Base-by-base conservation (phyloP, 2,797 vertebrate species). In the Oreortyx pictus region DNA sequence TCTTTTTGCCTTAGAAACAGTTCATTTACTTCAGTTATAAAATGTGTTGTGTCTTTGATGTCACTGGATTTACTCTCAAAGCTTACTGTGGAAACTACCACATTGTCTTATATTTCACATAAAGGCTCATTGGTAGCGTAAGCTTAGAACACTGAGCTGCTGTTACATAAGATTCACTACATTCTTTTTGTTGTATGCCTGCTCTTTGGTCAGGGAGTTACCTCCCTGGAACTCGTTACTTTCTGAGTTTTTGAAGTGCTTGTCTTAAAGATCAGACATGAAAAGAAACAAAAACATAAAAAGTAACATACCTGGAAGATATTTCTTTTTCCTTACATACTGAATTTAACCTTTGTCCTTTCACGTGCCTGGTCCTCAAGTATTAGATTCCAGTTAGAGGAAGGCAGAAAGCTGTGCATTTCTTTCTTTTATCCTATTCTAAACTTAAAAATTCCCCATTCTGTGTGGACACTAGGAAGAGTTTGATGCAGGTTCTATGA, bases 1-100 rank as follows among this genome's bases (percentile, higher is more conserved):
- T 44, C 41, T 41, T 67, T 50, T 54, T 71, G 31, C 52, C 33
- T 84, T 49, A 73, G 39, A 73, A 92, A 71, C 54, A 27, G 23
- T 68, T 86, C 62, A 35, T 89, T 95, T 86, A 57, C 18, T 91
- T 87, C 54, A 57, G 10, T 82, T 88, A 67, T 46, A 88, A 79
- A 88, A 89, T 14, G 1, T 6, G 5, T 43, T 68, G 7, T 43
- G 23, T 37, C 9, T 94, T 74, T 87, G 46, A 44, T 1, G 4
- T 49, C 22, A 49, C 0, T 1, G n/a, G 41, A 41, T 71, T 80
- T 84, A 15, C 6, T 72, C 62, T 65, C 60, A 20, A 49, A 75
- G 31, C 11, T 19, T 52, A n/a, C 10, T 1, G 0, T 67, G 43
- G 22, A 61, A 90, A 43, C 29, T 90, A 14, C 20, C 8, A 11